Conservation (phyloP, 2,797 vertebrate species). For the Eptatretus atami region DNA sequence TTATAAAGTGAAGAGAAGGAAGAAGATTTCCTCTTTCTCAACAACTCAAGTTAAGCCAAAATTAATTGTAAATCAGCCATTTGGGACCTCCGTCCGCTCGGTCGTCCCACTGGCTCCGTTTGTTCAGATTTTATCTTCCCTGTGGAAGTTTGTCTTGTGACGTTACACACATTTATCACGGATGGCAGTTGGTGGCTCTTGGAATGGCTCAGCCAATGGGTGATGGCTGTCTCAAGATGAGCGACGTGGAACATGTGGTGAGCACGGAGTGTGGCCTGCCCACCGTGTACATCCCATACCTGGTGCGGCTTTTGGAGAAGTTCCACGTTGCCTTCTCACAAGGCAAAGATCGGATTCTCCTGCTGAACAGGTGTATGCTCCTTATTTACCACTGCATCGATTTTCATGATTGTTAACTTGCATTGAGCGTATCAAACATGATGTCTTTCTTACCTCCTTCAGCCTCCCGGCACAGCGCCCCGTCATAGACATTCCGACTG, state of each 20-base stretch:
- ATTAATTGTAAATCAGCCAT: too few relatives aligned
- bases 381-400: fast-evolving
- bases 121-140: too few relatives aligned
- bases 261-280: slow-evolving; percentile 44
- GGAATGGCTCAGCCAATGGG: too few relatives aligned
- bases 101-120: too few relatives aligned
- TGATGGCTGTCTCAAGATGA: too few relatives aligned
- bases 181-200: too few relatives aligned
- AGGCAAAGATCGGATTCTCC: slow-evolving; percentile 46
- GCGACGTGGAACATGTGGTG: slow-evolving; percentile 35
- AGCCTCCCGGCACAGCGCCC: slow-evolving; percentile 59
- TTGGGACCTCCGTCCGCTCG: too few relatives aligned
- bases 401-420: not conserved
- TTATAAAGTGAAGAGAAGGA: too few relatives aligned
- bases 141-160: too few relatives aligned
- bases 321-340: slow-evolving; percentile 70
- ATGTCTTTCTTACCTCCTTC: slow-evolving; percentile 8
- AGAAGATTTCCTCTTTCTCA: too few relatives aligned
- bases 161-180: too few relatives aligned
- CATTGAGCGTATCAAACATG: not conserved
- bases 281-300: slow-evolving; percentile 34
- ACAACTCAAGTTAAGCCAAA: too few relatives aligned
- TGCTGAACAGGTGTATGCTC: slow-evolving; percentile 45
- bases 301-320: slow-evolving; percentile 69
- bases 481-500: slow-evolving; percentile 63